Evolutionary conservation across 2,888 invertebrate genomes (phyloP), one percentile per base, ranked within the genome.

Genomic region (Embidobia sp.): DNA sequence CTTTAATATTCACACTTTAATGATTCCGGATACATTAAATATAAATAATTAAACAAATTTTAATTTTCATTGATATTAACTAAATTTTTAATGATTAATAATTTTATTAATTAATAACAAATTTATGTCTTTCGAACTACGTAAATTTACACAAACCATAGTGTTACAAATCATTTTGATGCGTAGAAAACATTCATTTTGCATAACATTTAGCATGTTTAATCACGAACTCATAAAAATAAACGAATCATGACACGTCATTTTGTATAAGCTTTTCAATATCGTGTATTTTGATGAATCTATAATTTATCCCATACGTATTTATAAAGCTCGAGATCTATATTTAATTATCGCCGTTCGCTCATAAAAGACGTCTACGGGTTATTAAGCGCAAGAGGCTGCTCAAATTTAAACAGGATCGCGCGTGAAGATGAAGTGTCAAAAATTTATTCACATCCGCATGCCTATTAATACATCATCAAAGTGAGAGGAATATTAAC

Each of bases 331-430:
- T 11, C n/a, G 13, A 11, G 44, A 69, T 69, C 69, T 59, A 69
- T 69, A 69, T 59, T 69, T 59, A 69, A 69, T 69, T 59, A 69
- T 59, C 57, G 31, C 35, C 18, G 27, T 16, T 18, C 16, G 37
- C 29, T 27, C 48, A 67, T 67, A 57, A 67, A 57, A 55, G 46
- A 55, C 67, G 31, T 67, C 46, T 16, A 37, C 46, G 35, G 55
- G 27, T 55, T 53, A 66, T 66, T 66, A 51, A 64, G 26, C 22
- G 3, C 10, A 8, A 49, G 51, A 63, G 48, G 15, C 29, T 16
- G 27, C 44, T 66, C 16, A 37, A 66, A 66, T 49, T 44, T 35
- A 53, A 66, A 53, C 31, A 31, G 10, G 26, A 53, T 53, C 53
- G 10, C 31, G 26, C 29, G 33, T 22, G 42, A 51, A 16, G 27